Base-by-base conservation (phyloP, 2,113 vertebrate species). In the Leptobrachium ailaonicum region DNA sequence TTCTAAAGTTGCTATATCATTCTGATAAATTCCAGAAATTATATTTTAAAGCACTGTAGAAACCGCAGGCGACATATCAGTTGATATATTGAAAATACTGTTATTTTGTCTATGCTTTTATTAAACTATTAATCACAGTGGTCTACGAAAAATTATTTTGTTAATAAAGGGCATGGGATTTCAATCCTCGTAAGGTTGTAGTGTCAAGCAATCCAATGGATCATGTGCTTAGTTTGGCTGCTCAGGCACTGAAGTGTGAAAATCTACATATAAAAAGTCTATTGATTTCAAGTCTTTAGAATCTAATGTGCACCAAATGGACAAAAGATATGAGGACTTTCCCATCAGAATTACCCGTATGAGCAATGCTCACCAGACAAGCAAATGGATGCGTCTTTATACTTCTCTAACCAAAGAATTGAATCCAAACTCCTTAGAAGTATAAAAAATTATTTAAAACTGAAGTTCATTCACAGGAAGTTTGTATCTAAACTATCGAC, bases 261-360 rank as follows among this genome's bases (percentile, higher is more conserved):
- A 75, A 60, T 40, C 53, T 75, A 42, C 47, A 41, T 75, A 72
- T 44, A 75, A 75, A 69, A 75, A 12, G 54, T 20, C 72, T 44
- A 81, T 81, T 81, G 64, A 81, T 68, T 66, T 14, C 47, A 73
- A 47, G 62, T 6, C 66, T 75, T 69, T 81, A 71, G 79, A 81
- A 62, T 69, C 42, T 42, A 69, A 14, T 47, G 54, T 71, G 54
- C 41, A 40, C 62, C n/a, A 60, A 14, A 40, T 44, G 45, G 66
- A 81, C 79, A 69, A 75, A 75, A 69, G 71, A 50, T 20, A 69
- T 41, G 40, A 47, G 12, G 73, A 72, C 58, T 64, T 81, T 81
- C 64, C 64, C 71, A 81, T 81, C 64, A 81, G 67, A 71, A 78
- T 71, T 3, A 78, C 44, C 13, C 53, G 58, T 74, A 69, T 67